A percentile compares a stretch with the other conserved stretches of the same genome.
These are phyloP conservation scores for Elaphurus davidianus DNA, from an alignment of 2,113 vertebrate genomes.

Conservation along the genomic window DNA sequence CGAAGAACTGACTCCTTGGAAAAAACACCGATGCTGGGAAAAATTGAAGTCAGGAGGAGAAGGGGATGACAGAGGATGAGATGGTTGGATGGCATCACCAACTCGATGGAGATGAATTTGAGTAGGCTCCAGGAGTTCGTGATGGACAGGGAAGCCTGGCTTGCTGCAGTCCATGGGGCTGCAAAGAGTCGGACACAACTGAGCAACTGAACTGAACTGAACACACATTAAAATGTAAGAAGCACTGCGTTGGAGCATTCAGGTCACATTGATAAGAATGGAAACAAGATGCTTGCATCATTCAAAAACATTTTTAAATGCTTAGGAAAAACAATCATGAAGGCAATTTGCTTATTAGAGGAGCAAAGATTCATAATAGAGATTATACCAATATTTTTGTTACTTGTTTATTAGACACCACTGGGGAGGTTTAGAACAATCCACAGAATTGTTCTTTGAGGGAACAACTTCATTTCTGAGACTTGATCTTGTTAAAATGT, in stretches of 20 bases:
- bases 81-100: not conserved
- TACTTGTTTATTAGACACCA: not conserved
- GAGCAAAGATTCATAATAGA: not conserved
- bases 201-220: not conserved
- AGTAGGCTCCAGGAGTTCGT: not conserved
- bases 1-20: not conserved
- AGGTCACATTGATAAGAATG: not conserved
- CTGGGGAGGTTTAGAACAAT: not conserved
- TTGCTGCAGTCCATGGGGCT: not conserved
- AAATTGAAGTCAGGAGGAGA: not conserved
- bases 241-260: too few species aligned
- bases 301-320: not conserved
- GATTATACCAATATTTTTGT: not conserved
- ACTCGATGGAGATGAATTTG: not conserved
- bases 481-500: not conserved
- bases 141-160: not conserved
- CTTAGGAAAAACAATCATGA: not conserved
- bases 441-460: not conserved
- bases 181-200: not conserved
- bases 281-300: not conserved
- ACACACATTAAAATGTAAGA: not conserved
- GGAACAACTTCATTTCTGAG: not conserved
- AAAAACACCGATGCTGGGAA: not conserved
- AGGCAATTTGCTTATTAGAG: not conserved
- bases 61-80: not conserved